Percentiles rank a stretch among this genome's conserved stretches.
These are phyloP conservation scores for Drusus annulatus DNA, from an alignment of 1,140 invertebrate species.

Conservation along the genomic window DNA sequence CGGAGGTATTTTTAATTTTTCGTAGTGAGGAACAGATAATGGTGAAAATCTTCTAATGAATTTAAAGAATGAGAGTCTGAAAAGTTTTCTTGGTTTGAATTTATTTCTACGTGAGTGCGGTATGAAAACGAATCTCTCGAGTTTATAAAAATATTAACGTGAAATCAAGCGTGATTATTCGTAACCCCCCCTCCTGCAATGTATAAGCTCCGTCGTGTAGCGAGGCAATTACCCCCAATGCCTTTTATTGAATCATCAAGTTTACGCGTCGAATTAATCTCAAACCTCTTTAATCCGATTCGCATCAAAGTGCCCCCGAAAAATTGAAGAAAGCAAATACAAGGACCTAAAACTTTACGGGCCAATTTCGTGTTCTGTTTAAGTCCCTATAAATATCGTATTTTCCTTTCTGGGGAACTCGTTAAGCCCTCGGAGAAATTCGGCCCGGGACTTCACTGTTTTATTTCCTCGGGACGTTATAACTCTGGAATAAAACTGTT, in stretches of 20 bases:
- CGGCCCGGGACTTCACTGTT: slow-evolving; percentile 6
- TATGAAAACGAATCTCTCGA: too few species aligned
- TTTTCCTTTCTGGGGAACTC: slow-evolving; percentile 21
- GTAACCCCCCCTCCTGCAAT: not conserved
- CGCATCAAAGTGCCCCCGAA: slow-evolving; percentile 22
- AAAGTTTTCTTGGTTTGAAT: too few species aligned
- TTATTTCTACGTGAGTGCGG: too few species aligned
- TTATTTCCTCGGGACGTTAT: not conserved
- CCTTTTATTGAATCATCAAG: slow-evolving; percentile 38
- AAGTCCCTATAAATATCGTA: slow-evolving; percentile 22
- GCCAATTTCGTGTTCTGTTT: slow-evolving; percentile 30
- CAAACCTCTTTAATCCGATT: slow-evolving; percentile 38
- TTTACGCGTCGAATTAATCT: slow-evolving; percentile 41
- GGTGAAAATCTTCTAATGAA: too few species aligned
- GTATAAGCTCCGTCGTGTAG: not conserved
- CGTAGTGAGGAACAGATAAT: too few species aligned
- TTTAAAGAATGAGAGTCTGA: too few species aligned
- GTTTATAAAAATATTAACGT: too few species aligned
- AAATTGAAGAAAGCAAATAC: slow-evolving; percentile 30
- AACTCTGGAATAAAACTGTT: not conserved
- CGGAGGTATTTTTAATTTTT: too few species aligned
- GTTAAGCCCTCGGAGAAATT: slow-evolving; percentile 1
- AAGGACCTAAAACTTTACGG: slow-evolving; percentile 16
- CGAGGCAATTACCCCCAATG: slow-evolving; percentile 20
- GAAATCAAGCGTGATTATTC: not conserved